Percentiles rank a stretch among this genome's conserved stretches.
phyloP scores from a whole-genome alignment of 2,113 vertebrate genomes.

The Symphodus melops region DNA sequence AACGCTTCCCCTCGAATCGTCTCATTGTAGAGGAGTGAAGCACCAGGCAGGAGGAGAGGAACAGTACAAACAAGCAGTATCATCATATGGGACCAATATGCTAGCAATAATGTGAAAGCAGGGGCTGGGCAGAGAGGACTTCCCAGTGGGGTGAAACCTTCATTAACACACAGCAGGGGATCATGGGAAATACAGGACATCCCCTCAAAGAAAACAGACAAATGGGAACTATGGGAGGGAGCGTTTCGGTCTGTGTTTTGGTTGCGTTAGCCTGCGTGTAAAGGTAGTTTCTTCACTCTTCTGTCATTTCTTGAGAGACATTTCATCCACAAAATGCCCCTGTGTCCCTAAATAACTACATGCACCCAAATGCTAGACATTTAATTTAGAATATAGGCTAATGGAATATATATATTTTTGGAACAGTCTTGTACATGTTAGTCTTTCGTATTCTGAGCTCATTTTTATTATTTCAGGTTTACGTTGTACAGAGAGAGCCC shows the following conservation, averaged over 20 bases:
- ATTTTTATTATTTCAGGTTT: too few relatives aligned
- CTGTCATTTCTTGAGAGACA: background rate
- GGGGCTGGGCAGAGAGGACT: conserved; percentile 42
- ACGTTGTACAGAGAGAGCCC: too few relatives aligned
- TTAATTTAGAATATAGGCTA: too few relatives aligned
- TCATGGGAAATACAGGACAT: conserved; percentile 75
- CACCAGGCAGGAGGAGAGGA: background rate
- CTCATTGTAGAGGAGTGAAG: background rate
- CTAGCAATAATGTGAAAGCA: conserved; percentile 54
- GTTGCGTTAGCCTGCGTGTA: background rate
- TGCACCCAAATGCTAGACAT: background rate
- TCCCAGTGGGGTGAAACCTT: conserved; percentile 74
- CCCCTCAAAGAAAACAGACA: conserved; percentile 70
- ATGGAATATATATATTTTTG: too few relatives aligned
- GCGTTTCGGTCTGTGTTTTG: conserved; percentile 1
- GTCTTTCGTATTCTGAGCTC: too few relatives aligned
- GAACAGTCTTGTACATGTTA: too few relatives aligned
- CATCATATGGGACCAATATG: conserved; percentile 48
- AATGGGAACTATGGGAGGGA: conserved; percentile 43
- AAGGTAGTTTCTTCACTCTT: background rate
- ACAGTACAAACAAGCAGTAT: background rate
- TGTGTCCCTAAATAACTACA: background rate
- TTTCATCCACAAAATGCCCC: too few relatives aligned
- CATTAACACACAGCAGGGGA: conserved; percentile 81
- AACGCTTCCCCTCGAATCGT: background rate